Base-by-base conservation (phyloP, 2,888 invertebrate species). In the Magallana nippona region DNA sequence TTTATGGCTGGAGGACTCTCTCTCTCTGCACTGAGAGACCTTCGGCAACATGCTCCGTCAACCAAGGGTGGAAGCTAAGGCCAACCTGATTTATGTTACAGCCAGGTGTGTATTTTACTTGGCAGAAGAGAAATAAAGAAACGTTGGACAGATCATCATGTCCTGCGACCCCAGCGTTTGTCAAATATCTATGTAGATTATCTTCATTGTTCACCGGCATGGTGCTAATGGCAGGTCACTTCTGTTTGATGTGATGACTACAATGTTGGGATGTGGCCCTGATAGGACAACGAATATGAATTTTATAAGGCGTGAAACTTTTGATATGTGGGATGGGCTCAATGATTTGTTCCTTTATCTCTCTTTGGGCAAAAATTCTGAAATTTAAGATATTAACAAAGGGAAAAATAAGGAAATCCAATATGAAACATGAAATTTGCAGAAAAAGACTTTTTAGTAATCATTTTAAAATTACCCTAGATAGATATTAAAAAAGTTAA, bases 171-270 rank as follows among this genome's bases (percentile, higher is more conserved):
- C 71, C 27, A 71, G 27, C 22, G 32, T 71, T 71, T 71, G 71
- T 71, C 71, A 71, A 71, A 71, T 71, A 71, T 71, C 71, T 71
- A 71, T 32, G 32, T 71, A 71, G 71, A 71, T 71, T 27, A 71
- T 71, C 71, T 71, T 19, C 71, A 13, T 22, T 71, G 27, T 71
- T 71, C 71, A 71, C 27, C 17, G 27, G 71, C 71, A 27, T 71
- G 71, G 71, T 71, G 71, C 71, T 71, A 71, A 71, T 71, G 71
- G 71, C 71, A 27, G 71, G 71, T 71, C 71, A 71, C 11, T 71
- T 71, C 15, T 71, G 32, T 71, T 71, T 71, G 71, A 71, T 71
- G 71, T 71, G 71, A 27, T 27, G 22, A 27, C 27, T 15, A 71
- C 27, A 27, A 60, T 19, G 8, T 44, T 19, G n/a, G 60, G 60